These are phyloP conservation scores for Plebejus melissa DNA, from an alignment of 2,888 invertebrate species.

Conservation along the genomic window DNA sequence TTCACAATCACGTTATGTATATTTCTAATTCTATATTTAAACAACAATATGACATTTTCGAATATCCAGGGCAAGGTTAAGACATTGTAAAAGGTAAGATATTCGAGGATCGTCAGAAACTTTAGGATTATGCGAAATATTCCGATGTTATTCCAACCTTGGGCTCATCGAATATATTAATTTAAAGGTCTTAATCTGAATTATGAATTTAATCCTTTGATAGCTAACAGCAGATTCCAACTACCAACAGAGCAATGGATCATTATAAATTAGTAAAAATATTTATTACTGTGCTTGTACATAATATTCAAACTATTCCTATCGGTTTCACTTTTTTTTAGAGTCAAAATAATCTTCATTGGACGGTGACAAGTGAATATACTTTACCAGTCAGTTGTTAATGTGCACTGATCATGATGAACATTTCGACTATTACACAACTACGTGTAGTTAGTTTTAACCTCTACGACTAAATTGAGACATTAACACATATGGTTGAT, in stretches of 20 bases:
- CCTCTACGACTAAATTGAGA: neutral
- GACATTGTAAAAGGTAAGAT: neutral
- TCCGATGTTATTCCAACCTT: neutral
- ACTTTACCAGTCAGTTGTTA: no score
- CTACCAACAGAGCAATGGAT: no score
- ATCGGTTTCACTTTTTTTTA: no score
- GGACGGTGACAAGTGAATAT: no score
- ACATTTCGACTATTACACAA: neutral
- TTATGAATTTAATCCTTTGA: neutral
- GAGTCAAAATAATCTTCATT: no score
- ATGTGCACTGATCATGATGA: neutral
- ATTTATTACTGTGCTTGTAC: no score
- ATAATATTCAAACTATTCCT: no score
- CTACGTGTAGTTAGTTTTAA: neutral
- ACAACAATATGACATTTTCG: neutral
- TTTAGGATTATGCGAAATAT: neutral
- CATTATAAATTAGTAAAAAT: no score
- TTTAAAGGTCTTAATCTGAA: slow-evolving; percentile 1
- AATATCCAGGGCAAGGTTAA: slow-evolving; percentile 1
- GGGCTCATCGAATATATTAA: slow-evolving; percentile 5
- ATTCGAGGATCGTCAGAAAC: neutral
- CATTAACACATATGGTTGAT: slow-evolving; percentile 6
- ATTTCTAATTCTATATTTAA: neutral
- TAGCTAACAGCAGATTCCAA: no score
- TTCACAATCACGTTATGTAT: no score